Evolutionary conservation across 2,888 invertebrate genomes (phyloP).

Genomic region (Opisthograptis luteolata): DNA sequence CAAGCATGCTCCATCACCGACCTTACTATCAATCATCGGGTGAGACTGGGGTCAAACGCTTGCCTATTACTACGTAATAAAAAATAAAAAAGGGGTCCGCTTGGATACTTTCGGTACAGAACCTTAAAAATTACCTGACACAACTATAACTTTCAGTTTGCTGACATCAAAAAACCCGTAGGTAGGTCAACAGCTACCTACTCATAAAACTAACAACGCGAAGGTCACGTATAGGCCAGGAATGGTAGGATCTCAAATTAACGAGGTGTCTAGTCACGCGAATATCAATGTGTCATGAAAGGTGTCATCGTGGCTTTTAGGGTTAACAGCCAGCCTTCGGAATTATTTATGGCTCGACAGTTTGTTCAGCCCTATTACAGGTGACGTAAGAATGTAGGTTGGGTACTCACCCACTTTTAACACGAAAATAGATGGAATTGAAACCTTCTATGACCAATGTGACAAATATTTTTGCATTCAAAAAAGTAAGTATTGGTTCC

Average conservation of each 20-base stretch:
- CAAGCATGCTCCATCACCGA: too few species aligned
- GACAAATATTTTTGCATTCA: too few species aligned
- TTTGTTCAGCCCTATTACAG: neutral
- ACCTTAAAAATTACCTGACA: slow-evolving; percentile 1
- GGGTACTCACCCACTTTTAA: neutral
- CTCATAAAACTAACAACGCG: slow-evolving; percentile 37
- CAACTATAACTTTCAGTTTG: neutral
- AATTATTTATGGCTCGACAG: slow-evolving; percentile 20
- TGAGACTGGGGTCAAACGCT: too few species aligned
- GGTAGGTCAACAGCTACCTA: slow-evolving; percentile 27
- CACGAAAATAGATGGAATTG: neutral
- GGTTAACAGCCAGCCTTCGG: slow-evolving; percentile 28
- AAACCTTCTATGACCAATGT: too few species aligned
- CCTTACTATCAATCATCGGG: too few species aligned
- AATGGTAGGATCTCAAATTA: slow-evolving; percentile 49
- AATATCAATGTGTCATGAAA: slow-evolving; percentile 40
- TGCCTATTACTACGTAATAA: too few species aligned
- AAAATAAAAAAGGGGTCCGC: too few species aligned
- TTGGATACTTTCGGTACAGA: too few species aligned
- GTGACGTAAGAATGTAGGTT: slow-evolving; percentile 7
- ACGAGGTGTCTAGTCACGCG: slow-evolving; percentile 55
- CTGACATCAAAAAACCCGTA: neutral
- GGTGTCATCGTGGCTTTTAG: slow-evolving; percentile 34
- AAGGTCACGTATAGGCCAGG: slow-evolving; percentile 41
- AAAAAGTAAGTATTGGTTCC: too few species aligned